Conservation (phyloP, 2,113 vertebrate species). For the Cinclus cinclus region DNA sequence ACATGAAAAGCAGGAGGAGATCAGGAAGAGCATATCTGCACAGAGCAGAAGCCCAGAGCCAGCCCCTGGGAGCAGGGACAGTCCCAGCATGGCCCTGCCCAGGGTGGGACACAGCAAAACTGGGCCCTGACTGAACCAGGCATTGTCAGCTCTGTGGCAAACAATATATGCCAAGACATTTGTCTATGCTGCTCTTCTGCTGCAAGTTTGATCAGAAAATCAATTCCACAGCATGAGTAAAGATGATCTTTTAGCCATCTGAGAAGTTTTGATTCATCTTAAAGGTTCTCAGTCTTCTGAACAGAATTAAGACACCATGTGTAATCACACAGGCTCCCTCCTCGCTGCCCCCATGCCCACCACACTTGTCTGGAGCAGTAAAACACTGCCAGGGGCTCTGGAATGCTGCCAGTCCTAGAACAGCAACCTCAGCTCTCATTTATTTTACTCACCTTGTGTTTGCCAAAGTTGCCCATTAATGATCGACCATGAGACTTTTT, state of each 20-base stretch:
- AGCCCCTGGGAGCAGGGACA: background rate
- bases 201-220: background rate
- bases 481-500: conserved; percentile 91
- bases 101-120: background rate
- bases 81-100: background rate
- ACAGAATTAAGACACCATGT: background rate
- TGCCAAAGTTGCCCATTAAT: conserved; percentile 87
- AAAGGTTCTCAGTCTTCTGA: background rate
- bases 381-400: background rate
- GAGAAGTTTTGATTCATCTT: background rate
- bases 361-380: background rate
- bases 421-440: background rate
- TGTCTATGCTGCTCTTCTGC: background rate
- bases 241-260: background rate
- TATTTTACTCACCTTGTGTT: conserved; percentile 85
- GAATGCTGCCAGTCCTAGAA: background rate
- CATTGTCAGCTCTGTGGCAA: background rate
- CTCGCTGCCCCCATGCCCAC: background rate
- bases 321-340: background rate
- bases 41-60: background rate
- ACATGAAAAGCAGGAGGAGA: background rate
- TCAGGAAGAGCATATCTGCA: background rate
- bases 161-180: background rate
- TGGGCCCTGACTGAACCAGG: background rate
- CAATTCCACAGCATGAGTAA: background rate